These are phyloP conservation scores for Brachyptera risi DNA, from an alignment of 2,888 invertebrate genomes.

Conservation along the genomic window DNA sequence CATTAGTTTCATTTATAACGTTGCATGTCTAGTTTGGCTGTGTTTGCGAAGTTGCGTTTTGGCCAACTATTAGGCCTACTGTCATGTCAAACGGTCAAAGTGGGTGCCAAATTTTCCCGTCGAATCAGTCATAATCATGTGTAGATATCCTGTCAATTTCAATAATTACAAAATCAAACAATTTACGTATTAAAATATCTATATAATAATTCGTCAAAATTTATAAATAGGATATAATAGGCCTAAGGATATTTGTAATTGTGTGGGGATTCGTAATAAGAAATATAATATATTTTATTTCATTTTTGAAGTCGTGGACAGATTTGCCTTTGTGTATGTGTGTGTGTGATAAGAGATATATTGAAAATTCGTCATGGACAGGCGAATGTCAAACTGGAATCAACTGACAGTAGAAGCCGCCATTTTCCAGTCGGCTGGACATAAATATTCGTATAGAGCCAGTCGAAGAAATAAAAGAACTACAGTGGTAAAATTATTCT, in stretches of 20 bases:
- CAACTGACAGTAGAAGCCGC: constrained; percentile 42
- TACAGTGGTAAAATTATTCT: constrained; percentile 27
- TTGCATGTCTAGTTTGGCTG: too few species aligned
- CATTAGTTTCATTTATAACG: neutral
- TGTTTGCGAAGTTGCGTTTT: too few species aligned
- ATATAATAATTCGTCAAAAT: too few species aligned
- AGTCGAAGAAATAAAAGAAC: constrained; percentile 26
- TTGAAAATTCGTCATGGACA: constrained; percentile 38
- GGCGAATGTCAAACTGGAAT: constrained; percentile 48
- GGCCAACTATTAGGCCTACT: too few species aligned
- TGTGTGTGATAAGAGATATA: too few species aligned
- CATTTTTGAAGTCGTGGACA: too few species aligned
- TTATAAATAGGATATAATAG: too few species aligned
- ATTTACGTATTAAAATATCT: neutral
- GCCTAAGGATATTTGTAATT: too few species aligned
- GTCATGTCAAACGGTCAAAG: neutral
- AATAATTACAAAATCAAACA: neutral
- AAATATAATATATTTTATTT: too few species aligned
- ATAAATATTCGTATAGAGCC: constrained; percentile 18
- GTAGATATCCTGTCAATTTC: neutral
- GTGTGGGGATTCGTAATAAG: too few species aligned
- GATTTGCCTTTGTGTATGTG: too few species aligned
- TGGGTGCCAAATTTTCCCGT: neutral
- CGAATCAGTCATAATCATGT: neutral
- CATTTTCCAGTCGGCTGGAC: constrained; percentile 27